phyloP scores from a whole-genome alignment of 1,140 invertebrate species.

The Drosophila chauvacae region DNA sequence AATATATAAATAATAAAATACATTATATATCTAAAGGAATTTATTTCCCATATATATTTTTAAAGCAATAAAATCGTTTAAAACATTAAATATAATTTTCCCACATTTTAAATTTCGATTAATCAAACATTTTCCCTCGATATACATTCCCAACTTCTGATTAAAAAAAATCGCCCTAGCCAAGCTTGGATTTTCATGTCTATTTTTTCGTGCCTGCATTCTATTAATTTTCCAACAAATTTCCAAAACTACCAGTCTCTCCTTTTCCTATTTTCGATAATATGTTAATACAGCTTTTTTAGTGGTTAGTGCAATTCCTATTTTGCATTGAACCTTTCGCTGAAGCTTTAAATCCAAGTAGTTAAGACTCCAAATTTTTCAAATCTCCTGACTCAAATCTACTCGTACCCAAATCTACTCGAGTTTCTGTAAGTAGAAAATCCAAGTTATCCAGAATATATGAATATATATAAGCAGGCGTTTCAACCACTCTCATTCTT shows the following conservation, averaged over 20 bases:
- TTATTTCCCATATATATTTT: neutral
- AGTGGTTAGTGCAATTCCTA: slow-evolving; percentile 18
- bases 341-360: neutral
- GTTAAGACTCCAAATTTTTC: neutral
- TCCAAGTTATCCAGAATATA: neutral
- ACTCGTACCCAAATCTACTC: neutral
- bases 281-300: slow-evolving; percentile 28
- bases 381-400: neutral
- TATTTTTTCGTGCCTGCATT: neutral
- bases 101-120: no score
- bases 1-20: neutral
- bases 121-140: no score
- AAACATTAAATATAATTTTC: no score
- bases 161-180: neutral
- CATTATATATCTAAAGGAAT: neutral
- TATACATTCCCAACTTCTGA: no score
- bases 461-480: neutral
- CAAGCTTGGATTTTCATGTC: neutral
- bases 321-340: slow-evolving; percentile 18
- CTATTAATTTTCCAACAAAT: neutral
- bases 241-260: neutral
- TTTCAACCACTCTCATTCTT: neutral
- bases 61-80: neutral
- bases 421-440: neutral
- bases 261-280: slow-evolving; percentile 12